Evolutionary conservation across 2,888 invertebrate species (phyloP), one percentile per base, ranked within the genome.

Genomic region (Agrotis exclamationis): DNA sequence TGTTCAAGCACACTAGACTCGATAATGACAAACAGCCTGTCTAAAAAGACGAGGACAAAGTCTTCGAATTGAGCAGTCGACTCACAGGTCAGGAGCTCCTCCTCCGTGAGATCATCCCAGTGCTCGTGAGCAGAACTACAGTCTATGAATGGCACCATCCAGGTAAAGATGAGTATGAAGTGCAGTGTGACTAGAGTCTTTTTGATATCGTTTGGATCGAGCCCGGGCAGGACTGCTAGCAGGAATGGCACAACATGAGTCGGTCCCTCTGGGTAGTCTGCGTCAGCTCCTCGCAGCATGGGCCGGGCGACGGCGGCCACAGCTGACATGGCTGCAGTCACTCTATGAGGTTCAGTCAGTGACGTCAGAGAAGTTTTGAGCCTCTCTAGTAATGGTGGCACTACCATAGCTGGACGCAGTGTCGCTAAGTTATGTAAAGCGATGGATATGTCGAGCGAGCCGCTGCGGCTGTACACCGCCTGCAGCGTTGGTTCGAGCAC

Each of bases 41-140:
- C 99, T 83, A 99, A 94, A 88, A 98, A 98, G 87, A 98, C 98
- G 3, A 98, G 93, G 2, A 99, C 97, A 88, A 99, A 99, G 89
- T 99, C 98, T 93, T 99, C 99, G 85, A 99, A 97, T 83, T 98
- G 97, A 1, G 98, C 98, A 0, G 99, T 98, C 0, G 98, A 97
- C 80, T 98, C 97, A 91, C 99, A 99, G 4, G 97, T 96, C 28
- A 97, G 90, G 24, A 97, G 95, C 87, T 99, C 99, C 73, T 98
- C 97, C 87, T 98, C 98, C 0, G 98, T 98, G 75, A 99, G 95
- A 88, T 98, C 97, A 0, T 96, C 91, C 88, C 97, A 96, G 83
- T 97, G 91, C 68, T 97, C 97, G 50, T 97, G 95, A 3, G 98
- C 98, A 18, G 97, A 97, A 9, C 99, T 99, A 79, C 98, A 99